These are phyloP conservation scores for Xylota sylvarum DNA, from an alignment of 2,888 invertebrate species.

Conservation along the genomic window DNA sequence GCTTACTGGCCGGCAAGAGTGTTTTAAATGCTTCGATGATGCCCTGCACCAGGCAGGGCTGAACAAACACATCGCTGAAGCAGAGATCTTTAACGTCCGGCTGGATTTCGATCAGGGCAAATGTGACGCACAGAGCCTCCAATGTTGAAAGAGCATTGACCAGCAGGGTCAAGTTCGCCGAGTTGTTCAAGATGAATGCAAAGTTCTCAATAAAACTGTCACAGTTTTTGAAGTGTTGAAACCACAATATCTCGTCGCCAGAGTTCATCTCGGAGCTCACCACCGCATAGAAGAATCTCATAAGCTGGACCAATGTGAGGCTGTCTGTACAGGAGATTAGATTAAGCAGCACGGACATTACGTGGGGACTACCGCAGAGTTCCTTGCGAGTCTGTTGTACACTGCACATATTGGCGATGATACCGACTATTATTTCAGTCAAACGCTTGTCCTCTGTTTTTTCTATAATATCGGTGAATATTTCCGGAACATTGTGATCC, in stretches of 20 bases:
- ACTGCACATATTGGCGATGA: slow-evolving; percentile 93
- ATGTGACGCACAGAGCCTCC: slow-evolving; percentile 86
- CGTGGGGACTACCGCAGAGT: slow-evolving; percentile 86
- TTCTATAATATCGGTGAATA: slow-evolving; percentile 86
- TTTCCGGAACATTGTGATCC: slow-evolving; percentile 88
- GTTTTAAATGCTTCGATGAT: slow-evolving; percentile 83
- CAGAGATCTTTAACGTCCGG: slow-evolving; percentile 78
- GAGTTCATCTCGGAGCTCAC: slow-evolving; percentile 85
- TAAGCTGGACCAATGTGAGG: slow-evolving; percentile 89
- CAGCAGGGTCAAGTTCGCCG: slow-evolving; percentile 88
- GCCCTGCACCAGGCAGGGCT: slow-evolving; percentile 81
- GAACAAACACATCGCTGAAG: slow-evolving; percentile 82
- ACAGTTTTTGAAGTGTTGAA: slow-evolving; percentile 85
- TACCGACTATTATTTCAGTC: slow-evolving; percentile 93
- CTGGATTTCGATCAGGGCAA: slow-evolving; percentile 81
- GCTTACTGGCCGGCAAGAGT: slow-evolving; percentile 78
- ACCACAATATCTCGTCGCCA: slow-evolving; percentile 85
- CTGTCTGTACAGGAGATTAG: slow-evolving; percentile 89
- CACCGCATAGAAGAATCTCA: slow-evolving; percentile 88
- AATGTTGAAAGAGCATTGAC: slow-evolving; percentile 87
- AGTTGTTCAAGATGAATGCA: slow-evolving; percentile 90
- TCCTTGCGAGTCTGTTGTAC: slow-evolving; percentile 87
- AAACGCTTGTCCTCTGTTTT: slow-evolving; percentile 88
- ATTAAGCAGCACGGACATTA: slow-evolving; percentile 87
- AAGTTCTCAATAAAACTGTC: slow-evolving; percentile 87